Evolutionary conservation across 1,140 invertebrate species (phyloP).

Genomic region (Meloidogyne hapla): DNA sequence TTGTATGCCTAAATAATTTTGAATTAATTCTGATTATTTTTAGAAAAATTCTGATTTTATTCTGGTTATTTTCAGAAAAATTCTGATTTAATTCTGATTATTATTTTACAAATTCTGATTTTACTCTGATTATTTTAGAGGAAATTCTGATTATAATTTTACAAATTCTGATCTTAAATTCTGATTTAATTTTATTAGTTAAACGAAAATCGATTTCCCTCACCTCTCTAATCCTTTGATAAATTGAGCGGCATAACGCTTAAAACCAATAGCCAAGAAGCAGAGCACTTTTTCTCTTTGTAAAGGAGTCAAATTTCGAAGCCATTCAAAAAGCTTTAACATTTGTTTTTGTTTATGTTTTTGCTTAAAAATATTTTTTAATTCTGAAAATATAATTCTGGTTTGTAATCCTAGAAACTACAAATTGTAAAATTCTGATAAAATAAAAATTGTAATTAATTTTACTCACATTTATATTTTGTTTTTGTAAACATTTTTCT

Average conservation of each 20-base stretch:
- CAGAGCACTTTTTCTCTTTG: neutral
- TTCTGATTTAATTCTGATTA: neutral
- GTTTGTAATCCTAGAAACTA: no score
- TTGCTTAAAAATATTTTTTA: neutral
- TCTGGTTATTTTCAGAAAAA: no score
- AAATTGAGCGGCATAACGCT: neutral
- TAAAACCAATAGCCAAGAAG: constrained; percentile 1
- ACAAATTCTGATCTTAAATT: neutral
- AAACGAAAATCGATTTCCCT: neutral
- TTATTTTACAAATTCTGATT: neutral
- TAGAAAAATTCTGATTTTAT: no score
- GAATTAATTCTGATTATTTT: neutral
- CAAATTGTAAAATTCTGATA: no score
- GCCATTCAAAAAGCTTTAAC: neutral
- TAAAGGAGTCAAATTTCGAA: constrained; percentile 2
- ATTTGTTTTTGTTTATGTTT: neutral
- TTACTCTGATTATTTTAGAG: neutral
- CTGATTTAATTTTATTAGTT: neutral
- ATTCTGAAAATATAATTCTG: no score
- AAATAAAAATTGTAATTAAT: neutral
- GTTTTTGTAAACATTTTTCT: neutral
- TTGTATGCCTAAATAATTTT: neutral
- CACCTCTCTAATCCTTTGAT: neutral
- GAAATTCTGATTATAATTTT: neutral
- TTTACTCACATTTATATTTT: constrained; percentile 2